Evolutionary conservation across 2,888 invertebrate species (phyloP).

Genomic region (Colletes collaris): DNA sequence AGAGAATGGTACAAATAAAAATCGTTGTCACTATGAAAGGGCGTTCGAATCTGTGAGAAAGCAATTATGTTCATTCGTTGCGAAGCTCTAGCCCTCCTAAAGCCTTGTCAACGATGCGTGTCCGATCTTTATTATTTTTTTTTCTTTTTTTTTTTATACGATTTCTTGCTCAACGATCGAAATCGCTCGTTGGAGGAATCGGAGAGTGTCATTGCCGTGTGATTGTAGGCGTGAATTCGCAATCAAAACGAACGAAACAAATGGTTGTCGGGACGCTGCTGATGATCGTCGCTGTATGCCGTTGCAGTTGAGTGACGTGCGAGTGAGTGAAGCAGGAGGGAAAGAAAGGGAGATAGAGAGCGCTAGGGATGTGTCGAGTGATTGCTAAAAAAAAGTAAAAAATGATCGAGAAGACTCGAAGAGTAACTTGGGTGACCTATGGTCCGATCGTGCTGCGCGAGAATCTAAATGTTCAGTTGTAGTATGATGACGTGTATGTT

Average conservation of each 20-base stretch:
- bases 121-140: constrained; percentile 20
- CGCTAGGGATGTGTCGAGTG: constrained; percentile 32
- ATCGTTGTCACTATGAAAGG: constrained; percentile 33
- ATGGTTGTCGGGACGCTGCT: constrained; percentile 26
- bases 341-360: constrained; percentile 26
- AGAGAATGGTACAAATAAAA: constrained; percentile 47
- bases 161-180: constrained; percentile 15
- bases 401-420: constrained; percentile 43
- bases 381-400: constrained; percentile 1
- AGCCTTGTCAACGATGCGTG: constrained; percentile 52
- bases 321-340: constrained; percentile 2
- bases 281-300: constrained; percentile 13
- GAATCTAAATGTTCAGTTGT: constrained; percentile 60
- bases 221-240: constrained; percentile 27
- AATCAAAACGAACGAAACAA: constrained; percentile 22
- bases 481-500: constrained; percentile 65
- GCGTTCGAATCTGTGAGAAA: constrained; percentile 30
- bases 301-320: constrained; percentile 12
- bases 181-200: constrained; percentile 31
- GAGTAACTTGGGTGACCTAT: constrained; percentile 47
- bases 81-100: constrained; percentile 35
- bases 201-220: constrained; percentile 27
- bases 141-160: too few relatives aligned
- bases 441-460: constrained; percentile 65
- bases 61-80: constrained; percentile 47